Base-by-base conservation (phyloP, 1,140 invertebrate species). In the Anoplolepis gracilipes region DNA sequence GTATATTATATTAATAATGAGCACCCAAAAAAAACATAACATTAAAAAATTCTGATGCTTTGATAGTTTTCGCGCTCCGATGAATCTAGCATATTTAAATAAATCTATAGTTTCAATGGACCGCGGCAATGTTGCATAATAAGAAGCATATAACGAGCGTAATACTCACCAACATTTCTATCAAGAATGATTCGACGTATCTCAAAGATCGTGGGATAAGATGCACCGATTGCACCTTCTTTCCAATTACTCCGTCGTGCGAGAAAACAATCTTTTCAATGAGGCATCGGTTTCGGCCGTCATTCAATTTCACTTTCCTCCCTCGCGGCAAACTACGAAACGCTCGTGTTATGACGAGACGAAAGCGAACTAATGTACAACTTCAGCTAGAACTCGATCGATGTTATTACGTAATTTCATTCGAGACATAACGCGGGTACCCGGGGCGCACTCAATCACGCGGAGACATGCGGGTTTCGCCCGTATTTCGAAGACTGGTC, bases 401-500 rank as follows among this genome's bases (percentile, higher is more conserved):
- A 28, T 5, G 39, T 53, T 53, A 33, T 59, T 70, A 39, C n/a
- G 53, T 39, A 73, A 82, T 61, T 33, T 72, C 22, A 42, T 61
- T 36, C 69, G 76, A 30, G 77, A 67, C 28, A 25, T 57, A 16
- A 75, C 42, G 39, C 49, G 36, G 28, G 19, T 6, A 46, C 42
- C 11, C 59, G 55, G 22, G 42, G 16, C 10, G 53, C 65, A 84
- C 55, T 85, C 89, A 87, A 88, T 91, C 36, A 55, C 88, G 87
- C 88, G 87, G 82, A 92, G 90, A 92, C 92, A 87, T 90, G 91
- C 91, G 90, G 90, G 85, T 90, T 93, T 92, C 92, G 92, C 88
- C 89, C 87, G 93, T 93, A 93, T 93, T 93, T 93, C 92, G 92
- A 93, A 91, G 93, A 94, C 93, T 93, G 93, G 92, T 92, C 92